These are phyloP conservation scores for Sebastes cheni DNA, from an alignment of 2,797 vertebrate genomes.

Conservation along the genomic window DNA sequence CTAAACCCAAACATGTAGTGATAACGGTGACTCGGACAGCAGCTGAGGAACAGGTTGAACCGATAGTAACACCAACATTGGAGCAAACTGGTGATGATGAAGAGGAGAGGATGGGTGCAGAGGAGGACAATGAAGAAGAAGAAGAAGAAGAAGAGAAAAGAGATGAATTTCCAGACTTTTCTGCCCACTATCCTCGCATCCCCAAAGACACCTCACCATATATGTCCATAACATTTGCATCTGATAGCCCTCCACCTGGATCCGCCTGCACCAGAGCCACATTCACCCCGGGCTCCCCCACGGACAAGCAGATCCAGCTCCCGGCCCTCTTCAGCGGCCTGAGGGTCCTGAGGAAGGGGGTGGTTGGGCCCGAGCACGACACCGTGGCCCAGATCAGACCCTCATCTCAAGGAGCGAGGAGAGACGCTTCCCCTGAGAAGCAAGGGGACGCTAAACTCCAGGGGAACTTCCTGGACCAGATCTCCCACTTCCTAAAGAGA, in stretches of 20 bases:
- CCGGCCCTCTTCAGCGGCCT: slow-evolving; percentile 90
- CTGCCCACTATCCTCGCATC: not conserved
- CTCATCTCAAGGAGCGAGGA: not conserved
- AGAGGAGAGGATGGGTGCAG: not conserved
- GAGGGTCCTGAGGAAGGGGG: slow-evolving; percentile 86
- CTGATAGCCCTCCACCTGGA: slow-evolving; percentile 18
- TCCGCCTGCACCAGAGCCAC: slow-evolving; percentile 55
- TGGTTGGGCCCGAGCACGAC: slow-evolving; percentile 74
- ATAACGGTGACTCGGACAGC: slow-evolving; percentile 18
- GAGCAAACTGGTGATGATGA: not conserved
- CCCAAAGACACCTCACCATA: not conserved
- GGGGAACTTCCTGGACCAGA: slow-evolving; percentile 88
- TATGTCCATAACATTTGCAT: not conserved
- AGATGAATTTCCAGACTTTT: not conserved
- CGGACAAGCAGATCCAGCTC: slow-evolving; percentile 86
- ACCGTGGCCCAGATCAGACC: slow-evolving; percentile 83
- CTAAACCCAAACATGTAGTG: slow-evolving; percentile 9
- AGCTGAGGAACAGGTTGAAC: slow-evolving; percentile 21
- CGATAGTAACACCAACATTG: not conserved
- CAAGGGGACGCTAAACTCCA: slow-evolving; percentile 62
- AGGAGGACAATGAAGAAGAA: not conserved
- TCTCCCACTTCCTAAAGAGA: slow-evolving; percentile 88
- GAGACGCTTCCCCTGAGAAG: slow-evolving; percentile 20
- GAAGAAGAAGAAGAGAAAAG: not conserved
- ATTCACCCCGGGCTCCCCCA: slow-evolving; percentile 65